phyloP scores from a whole-genome alignment of 2,888 invertebrate species.

The Lasioglossum vierecki region DNA sequence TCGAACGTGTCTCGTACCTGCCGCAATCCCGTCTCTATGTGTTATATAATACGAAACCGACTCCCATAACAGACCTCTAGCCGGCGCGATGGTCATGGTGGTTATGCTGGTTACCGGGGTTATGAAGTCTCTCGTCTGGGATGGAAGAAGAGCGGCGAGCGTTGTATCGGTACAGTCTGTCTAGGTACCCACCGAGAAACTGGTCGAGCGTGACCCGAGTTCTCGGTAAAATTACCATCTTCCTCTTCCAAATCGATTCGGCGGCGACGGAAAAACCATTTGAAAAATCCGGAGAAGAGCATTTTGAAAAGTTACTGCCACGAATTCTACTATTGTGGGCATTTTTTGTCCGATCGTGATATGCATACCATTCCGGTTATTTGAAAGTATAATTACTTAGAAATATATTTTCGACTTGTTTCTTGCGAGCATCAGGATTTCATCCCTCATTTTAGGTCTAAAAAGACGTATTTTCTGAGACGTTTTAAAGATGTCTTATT shows the following conservation, averaged over 20 bases:
- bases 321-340: neutral
- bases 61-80: conserved; percentile 44
- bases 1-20: conserved; percentile 47
- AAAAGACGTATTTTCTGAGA: too few relatives aligned
- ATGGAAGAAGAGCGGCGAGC: conserved; percentile 63
- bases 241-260: neutral
- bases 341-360: neutral
- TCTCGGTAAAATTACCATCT: conserved; percentile 44
- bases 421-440: too few relatives aligned
- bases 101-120: conserved; percentile 70
- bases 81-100: conserved; percentile 58
- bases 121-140: conserved; percentile 66
- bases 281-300: neutral
- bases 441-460: too few relatives aligned
- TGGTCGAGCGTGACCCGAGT: conserved; percentile 48
- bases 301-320: neutral
- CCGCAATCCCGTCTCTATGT: conserved; percentile 49
- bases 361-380: too few relatives aligned
- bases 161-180: conserved; percentile 62
- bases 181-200: conserved; percentile 40
- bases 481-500: too few relatives aligned
- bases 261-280: conserved; percentile 3
- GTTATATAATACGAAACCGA: conserved; percentile 68
- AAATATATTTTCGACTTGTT: too few relatives aligned
- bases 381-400: too few relatives aligned